Percentiles rank a stretch among this genome's conserved stretches.
These are phyloP conservation scores for Cataglyphis cursor DNA, from an alignment of 2,888 invertebrate species.

Conservation along the genomic window DNA sequence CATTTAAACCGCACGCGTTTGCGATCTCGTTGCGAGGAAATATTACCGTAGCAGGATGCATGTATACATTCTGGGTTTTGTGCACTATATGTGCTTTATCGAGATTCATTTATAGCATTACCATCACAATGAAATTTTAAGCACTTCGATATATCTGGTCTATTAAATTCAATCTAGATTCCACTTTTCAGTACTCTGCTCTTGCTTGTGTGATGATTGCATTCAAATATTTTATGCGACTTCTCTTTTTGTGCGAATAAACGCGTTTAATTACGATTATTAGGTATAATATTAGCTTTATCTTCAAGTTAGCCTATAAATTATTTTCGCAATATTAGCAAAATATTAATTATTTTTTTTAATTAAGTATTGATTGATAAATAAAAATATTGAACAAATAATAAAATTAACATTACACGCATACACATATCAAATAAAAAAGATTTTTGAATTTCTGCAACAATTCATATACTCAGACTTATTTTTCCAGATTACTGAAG, in stretches of 20 bases:
- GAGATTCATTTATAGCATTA: conserved; percentile 18
- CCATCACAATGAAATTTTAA: background rate
- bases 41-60: background rate
- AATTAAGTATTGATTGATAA: background rate
- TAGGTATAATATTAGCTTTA: background rate
- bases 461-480: background rate
- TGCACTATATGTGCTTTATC: background rate
- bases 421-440: background rate
- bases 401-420: background rate
- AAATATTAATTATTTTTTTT: background rate
- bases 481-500: background rate
- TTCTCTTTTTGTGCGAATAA: background rate
- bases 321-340: too few species aligned
- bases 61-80: background rate
- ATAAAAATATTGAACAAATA: background rate
- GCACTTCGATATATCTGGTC: background rate
- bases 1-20: background rate
- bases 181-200: background rate
- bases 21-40: background rate
- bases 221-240: background rate
- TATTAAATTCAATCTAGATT: conserved; percentile 18
- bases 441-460: background rate
- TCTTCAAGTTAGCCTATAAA: background rate
- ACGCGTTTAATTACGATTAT: background rate
- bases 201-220: background rate